Percentiles rank a stretch among this genome's conserved stretches.
Conservation (phyloP, 1,140 invertebrate genomes). For the Drosophila aff. region DNA sequence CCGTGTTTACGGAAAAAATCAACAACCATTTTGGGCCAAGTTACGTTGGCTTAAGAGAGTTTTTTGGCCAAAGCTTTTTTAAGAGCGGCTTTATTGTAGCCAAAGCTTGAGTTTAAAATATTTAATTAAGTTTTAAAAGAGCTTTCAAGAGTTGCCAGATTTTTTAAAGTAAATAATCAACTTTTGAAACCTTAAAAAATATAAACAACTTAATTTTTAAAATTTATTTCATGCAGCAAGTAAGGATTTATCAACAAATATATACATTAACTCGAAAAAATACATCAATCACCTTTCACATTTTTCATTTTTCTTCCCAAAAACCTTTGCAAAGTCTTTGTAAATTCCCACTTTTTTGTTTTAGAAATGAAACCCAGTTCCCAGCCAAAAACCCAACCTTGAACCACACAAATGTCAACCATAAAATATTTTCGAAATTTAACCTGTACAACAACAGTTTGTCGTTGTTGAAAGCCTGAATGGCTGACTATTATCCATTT, state of each 20-base stretch:
- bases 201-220: not conserved
- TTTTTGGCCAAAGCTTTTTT: constrained; percentile 12
- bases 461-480: constrained; percentile 3
- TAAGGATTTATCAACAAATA: not conserved
- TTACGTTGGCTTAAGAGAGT: constrained; percentile 10
- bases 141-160: constrained; percentile 41
- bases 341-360: not conserved
- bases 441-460: constrained; percentile 1
- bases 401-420: constrained; percentile 14
- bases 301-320: not conserved
- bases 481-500: constrained; percentile 36
- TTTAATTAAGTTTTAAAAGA: not conserved
- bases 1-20: not conserved
- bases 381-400: constrained; percentile 6
- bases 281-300: not conserved
- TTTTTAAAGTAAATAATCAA: not conserved
- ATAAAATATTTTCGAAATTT: constrained; percentile 12
- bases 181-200: not conserved
- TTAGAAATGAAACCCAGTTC: constrained; percentile 2
- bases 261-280: not conserved
- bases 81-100: not conserved
- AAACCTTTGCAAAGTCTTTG: too few relatives aligned
- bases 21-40: not conserved
- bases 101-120: constrained; percentile 7
- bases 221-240: not conserved